phyloP scores from a whole-genome alignment of 1,140 invertebrate species.

The Scylla paramamosain region DNA sequence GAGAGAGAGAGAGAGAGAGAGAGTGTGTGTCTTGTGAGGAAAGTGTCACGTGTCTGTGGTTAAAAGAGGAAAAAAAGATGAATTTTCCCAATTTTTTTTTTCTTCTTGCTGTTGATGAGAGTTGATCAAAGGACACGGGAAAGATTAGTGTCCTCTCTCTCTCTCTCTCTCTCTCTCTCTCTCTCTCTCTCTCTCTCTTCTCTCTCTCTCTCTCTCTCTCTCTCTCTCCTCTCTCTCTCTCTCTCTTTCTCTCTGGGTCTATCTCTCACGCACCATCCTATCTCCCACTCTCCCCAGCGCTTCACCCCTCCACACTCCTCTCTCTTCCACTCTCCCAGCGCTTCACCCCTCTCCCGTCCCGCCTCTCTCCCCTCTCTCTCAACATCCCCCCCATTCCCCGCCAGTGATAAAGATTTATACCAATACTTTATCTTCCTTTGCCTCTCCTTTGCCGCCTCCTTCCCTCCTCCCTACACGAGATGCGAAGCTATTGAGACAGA shows the following conservation, averaged over 20 bases:
- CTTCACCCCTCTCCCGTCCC: neutral
- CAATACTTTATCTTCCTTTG: constrained; percentile 7
- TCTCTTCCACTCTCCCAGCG: neutral
- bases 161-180: too few relatives aligned
- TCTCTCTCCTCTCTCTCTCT: neutral
- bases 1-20: neutral
- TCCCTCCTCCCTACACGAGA: neutral
- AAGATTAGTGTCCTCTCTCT: neutral
- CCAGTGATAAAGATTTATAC: neutral
- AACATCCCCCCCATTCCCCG: neutral
- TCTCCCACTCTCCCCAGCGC: neutral
- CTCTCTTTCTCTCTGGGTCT: neutral
- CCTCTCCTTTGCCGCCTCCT: neutral
- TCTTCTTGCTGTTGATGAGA: neutral
- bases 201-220: neutral
- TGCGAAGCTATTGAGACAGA: neutral
- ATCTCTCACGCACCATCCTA: neutral
- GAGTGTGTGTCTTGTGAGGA: neutral
- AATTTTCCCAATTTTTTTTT: too few relatives aligned
- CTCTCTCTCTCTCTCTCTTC: too few relatives aligned
- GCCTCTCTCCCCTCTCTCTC: neutral
- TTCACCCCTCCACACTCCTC: neutral
- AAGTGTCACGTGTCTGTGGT: neutral
- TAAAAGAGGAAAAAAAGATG: neutral
- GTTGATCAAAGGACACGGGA: neutral